Base-by-base conservation (phyloP, 2,888 invertebrate genomes). In the Lordiphosa fenestrarum region DNA sequence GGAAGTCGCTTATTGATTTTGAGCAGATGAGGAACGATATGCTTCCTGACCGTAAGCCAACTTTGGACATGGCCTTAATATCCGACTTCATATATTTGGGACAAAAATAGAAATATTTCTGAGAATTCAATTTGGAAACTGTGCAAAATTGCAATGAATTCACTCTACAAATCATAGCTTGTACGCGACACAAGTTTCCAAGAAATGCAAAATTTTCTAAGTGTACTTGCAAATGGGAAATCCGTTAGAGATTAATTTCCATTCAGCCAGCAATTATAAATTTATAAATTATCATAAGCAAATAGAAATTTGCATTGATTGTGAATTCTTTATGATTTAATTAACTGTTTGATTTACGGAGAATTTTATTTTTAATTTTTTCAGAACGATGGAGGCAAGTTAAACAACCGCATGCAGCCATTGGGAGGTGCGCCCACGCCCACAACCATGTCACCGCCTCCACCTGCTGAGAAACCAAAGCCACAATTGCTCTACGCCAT, bases 401-500 rank as follows among this genome's bases (percentile, higher is more conserved):
- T 54, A 21, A 67, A 57, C 42, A 57, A 51, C 12, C 53, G 30
- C 35, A 19, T 30, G 40, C 30, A 48, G 30, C 39, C 70, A 3
- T 25, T 55, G 39, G 71, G 56, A 7, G 48, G 33, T 3, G 49
- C 38, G 10, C 37, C 51, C 7, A 12, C 48, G 4, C 1, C 40
- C 13, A 39, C 41, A 25, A 19, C 41, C 15, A 39, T 21, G 39
- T n/a, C 6, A 12, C 2, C 23, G 12, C 53, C 53, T 25, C 39
- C 40, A 21, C 48, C 42, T 4, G 13, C 38, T 10, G 73, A 80
- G 50, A 66, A 65, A 44, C 13, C 64, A 0, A 77, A 77, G 48
- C 92, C 73, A 90, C 80, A 88, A 49, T 69, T 89, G 41, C 69
- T 89, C 0, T 96, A 96, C 85, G 94, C 93, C 41, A 94, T 96